These are phyloP conservation scores for Macrostomum cliftonense DNA, from an alignment of 2,888 invertebrate species.

Conservation along the genomic window DNA sequence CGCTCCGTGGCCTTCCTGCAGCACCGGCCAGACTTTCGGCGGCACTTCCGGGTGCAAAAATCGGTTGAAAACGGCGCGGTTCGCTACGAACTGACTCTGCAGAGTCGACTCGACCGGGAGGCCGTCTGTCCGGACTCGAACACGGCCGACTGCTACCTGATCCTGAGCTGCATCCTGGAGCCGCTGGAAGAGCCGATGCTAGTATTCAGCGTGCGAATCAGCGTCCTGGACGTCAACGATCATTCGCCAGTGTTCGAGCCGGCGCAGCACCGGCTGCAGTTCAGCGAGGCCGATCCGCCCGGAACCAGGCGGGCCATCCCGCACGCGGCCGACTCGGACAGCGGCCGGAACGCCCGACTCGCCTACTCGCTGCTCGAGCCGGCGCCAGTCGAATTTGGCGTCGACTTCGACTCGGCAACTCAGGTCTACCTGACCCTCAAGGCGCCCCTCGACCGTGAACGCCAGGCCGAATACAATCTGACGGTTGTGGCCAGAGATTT, in stretches of 20 bases:
- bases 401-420: not conserved
- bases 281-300: conserved; percentile 3
- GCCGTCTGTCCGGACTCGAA: too few species aligned
- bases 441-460: not conserved
- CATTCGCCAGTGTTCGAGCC: conserved; percentile 3
- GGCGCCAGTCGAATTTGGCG: not conserved
- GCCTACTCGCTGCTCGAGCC: not conserved
- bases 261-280: not conserved
- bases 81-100: too few species aligned
- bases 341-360: conserved; percentile 1
- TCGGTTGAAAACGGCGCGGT: too few species aligned
- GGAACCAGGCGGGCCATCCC: conserved; percentile 1
- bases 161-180: not conserved
- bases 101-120: too few species aligned
- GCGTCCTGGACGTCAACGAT: conserved; percentile 3
- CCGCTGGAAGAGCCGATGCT: not conserved
- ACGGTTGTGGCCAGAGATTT: not conserved
- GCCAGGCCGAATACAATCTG: not conserved
- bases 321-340: conserved; percentile 1
- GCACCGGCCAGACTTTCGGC: not conserved
- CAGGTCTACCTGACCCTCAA: not conserved
- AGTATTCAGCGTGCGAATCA: conserved; percentile 1
- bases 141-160: not conserved
- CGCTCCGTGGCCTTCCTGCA: not conserved
- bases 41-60: too few species aligned